Percentiles rank a stretch among this genome's conserved stretches.
These are phyloP conservation scores for Girardinichthys multiradiatus DNA, from an alignment of 2,113 vertebrate species.

Conservation along the genomic window DNA sequence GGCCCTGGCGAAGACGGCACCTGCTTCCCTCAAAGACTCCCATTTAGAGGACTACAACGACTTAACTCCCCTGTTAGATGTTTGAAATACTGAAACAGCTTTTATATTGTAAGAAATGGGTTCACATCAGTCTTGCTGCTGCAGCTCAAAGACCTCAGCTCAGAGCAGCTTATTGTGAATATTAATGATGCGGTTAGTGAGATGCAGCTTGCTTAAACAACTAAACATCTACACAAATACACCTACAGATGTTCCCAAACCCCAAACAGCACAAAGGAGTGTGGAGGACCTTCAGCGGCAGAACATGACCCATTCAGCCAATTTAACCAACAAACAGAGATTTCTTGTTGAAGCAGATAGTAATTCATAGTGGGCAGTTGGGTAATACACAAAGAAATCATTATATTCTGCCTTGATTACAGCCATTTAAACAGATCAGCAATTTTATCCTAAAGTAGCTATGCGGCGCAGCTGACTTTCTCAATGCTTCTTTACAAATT, in stretches of 20 bases:
- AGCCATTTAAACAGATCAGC: slow-evolving; percentile 36
- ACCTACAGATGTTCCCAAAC: slow-evolving; percentile 30
- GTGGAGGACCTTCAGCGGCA: slow-evolving; percentile 59
- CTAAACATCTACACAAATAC: slow-evolving; percentile 50
- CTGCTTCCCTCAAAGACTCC: slow-evolving; percentile 76
- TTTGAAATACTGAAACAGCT: slow-evolving; percentile 40
- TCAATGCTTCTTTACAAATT: slow-evolving; percentile 37
- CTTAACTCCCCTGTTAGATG: slow-evolving; percentile 56
- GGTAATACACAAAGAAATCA: slow-evolving; percentile 19
- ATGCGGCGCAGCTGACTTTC: slow-evolving; percentile 23
- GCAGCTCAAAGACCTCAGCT: slow-evolving; percentile 29
- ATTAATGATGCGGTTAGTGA: slow-evolving; percentile 67
- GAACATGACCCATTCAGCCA: slow-evolving; percentile 32
- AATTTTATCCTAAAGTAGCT: slow-evolving; percentile 44
- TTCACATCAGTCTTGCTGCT: slow-evolving; percentile 53
- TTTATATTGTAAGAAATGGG: slow-evolving; percentile 15
- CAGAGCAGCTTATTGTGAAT: slow-evolving; percentile 52
- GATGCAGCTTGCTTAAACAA: slow-evolving; percentile 64
- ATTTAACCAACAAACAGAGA: slow-evolving; percentile 25
- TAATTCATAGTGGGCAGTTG: neutral
- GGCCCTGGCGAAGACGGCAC: slow-evolving; percentile 73
- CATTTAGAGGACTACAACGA: slow-evolving; percentile 62
- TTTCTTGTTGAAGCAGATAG: slow-evolving; percentile 27
- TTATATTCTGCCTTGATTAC: slow-evolving; percentile 32
- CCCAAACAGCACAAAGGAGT: slow-evolving; percentile 33